Evolutionary conservation across 2,797 vertebrate genomes (phyloP), one percentile per base, ranked within the genome.

Genomic region (Myotis myotis): DNA sequence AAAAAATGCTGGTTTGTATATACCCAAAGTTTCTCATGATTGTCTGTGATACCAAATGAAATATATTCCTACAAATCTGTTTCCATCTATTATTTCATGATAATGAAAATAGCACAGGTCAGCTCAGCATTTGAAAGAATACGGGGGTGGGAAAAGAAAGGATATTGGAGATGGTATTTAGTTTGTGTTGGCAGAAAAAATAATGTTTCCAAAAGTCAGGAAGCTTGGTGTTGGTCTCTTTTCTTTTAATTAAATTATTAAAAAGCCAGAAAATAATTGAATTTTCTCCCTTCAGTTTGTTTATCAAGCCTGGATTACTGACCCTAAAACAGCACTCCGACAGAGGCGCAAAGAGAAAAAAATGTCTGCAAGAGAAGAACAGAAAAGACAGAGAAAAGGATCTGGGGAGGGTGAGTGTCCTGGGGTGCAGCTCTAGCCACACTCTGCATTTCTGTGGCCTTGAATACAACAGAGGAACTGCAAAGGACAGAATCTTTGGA

Each of bases 281-380:
- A 15, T 82, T 94, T 97, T 93, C 96, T 95, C 95, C 93, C 96
- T 97, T 74, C 98, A 99, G 99, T 99, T 99, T 98, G 98, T 99
- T 76, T 99, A 99, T 97, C 99, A 99, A 66, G 99, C 99, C 89
- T 99, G 99, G 99, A 99, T 99, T 97, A 99, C 99, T 49, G 99
- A 99, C 97, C 99, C 99, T 57, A 99, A 99, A 98, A 99, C 99
- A 7, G 99, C 99, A 4, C 98, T 99, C 70, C 99, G 98, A 95
- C 99, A 99, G 57, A 98, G 99, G n/a, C 98, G 96, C 93, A 99
- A 99, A 98, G 99, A 99, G 83, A 99, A 99, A 93, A 99, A 98
- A 93, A 98, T 98, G 88, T 99, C 99, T 66, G 98, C 98, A 97
- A 99, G 97, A 98, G 98, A 99, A 98, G 98, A 99, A 98, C 97